These are phyloP conservation scores for Pristionchus arcanus DNA, from an alignment of 2,888 invertebrate species.

Conservation along the genomic window DNA sequence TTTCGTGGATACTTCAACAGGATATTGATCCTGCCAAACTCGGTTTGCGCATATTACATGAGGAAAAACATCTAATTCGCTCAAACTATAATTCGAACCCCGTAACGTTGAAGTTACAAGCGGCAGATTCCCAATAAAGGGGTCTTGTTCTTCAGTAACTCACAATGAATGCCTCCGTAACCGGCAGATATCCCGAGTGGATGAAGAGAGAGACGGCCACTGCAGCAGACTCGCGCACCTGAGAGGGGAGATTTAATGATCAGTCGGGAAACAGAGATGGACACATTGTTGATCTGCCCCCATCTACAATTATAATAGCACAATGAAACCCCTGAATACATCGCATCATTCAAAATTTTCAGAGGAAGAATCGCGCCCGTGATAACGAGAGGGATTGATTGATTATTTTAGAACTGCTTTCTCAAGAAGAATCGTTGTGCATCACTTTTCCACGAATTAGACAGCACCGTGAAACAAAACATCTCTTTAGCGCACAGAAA, in stretches of 20 bases:
- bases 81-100: too few species aligned
- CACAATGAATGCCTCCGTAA: constrained; percentile 80
- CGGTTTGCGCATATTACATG: too few species aligned
- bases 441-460: background rate
- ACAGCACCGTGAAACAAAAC: too few species aligned
- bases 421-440: background rate
- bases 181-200: constrained; percentile 87
- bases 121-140: too few species aligned
- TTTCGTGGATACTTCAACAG: too few species aligned
- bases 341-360: too few species aligned
- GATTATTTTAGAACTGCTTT: background rate
- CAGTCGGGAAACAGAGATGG: constrained; percentile 45
- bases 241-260: constrained; percentile 29
- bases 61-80: too few species aligned
- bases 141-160: constrained; percentile 47
- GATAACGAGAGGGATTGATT: too few species aligned
- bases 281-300: background rate
- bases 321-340: background rate
- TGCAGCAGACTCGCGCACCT: constrained; percentile 89
- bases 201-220: constrained; percentile 90
- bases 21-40: too few species aligned
- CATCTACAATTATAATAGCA: constrained; percentile 43
- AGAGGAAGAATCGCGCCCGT: too few species aligned
- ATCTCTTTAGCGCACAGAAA: background rate
- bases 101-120: too few species aligned